A percentile compares a stretch with the other conserved stretches of the same genome.
These are phyloP conservation scores for Melanotaenia duboulayi DNA, from an alignment of 2,113 vertebrate genomes.

Conservation along the genomic window DNA sequence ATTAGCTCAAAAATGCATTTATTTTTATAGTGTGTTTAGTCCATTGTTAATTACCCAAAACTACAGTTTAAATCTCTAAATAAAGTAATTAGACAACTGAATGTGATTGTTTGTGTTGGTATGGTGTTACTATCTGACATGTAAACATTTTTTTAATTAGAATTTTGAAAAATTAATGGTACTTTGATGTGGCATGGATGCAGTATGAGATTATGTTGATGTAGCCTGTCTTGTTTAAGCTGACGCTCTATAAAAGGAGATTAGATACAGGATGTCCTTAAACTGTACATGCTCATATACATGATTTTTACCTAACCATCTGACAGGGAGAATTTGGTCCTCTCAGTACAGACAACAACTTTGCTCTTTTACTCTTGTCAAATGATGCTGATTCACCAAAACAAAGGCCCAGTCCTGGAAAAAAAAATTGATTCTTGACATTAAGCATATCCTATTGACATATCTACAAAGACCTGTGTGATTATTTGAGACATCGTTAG, in stretches of 20 bases:
- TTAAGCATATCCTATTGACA: constrained; percentile 56
- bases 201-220: constrained; percentile 28
- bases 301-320: constrained; percentile 58
- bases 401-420: constrained; percentile 31
- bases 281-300: constrained; percentile 74
- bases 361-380: constrained; percentile 49
- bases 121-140: constrained; percentile 15
- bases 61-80: constrained; percentile 8
- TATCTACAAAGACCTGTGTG: constrained; percentile 66
- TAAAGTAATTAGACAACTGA: not conserved
- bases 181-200: constrained; percentile 15
- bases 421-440: constrained; percentile 28
- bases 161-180: constrained; percentile 6
- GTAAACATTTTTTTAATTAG: constrained; percentile 27
- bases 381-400: constrained; percentile 38
- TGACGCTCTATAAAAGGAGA: constrained; percentile 47
- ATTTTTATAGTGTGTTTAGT: constrained; percentile 12
- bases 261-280: constrained; percentile 62
- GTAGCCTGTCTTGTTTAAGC: constrained; percentile 39
- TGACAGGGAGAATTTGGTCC: constrained; percentile 68
- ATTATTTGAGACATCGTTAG: constrained; percentile 62
- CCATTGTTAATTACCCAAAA: constrained; percentile 25
- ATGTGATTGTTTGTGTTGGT: constrained; percentile 27
- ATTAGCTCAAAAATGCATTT: constrained; percentile 23
- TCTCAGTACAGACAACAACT: constrained; percentile 56